Evolutionary conservation across 1,140 invertebrate species (phyloP), one percentile per base, ranked within the genome.

Genomic region (Heliconius congener): DNA sequence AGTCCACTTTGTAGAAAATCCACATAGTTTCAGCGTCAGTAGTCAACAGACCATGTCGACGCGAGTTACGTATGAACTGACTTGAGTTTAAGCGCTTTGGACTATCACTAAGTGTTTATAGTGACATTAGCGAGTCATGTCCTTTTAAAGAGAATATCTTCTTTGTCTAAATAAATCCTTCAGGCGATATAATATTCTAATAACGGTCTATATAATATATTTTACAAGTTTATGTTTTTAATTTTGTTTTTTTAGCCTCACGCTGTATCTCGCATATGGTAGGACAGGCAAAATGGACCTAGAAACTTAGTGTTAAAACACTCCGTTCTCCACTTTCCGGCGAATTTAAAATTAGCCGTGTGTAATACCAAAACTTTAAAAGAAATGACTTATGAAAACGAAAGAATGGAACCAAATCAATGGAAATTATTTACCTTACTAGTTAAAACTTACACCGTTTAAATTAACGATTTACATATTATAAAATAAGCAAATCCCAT

Each of bases 21-120:
- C 70, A 39, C 23, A 76, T 57, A 70, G 60, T 76, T 66, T 52
- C 50, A 76, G 34, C 74, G 74, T 50, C 23, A 23, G 23, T 23
- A 23, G 74, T 76, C 74, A 76, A 71, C 60, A 76, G 74, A 76
- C 9, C 57, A 13, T 66, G 60, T 30, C 60, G 23, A 27, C 60
- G 60, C 60, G 60, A 66, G 2, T 66, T 30, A 66, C 60, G 60
- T 66, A 3, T 30, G 27, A 27, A 66, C 9, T 5, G 60, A 30
- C 60, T 27, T 4, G 60, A 66, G 11, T 27, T 66, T 66, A 66
- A 66, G n/a, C 60, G 30, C 9, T 30, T 30, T 66, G 60, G 4
- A 66, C 60, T 66, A 66, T 30, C 60, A n/a, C 27, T 66, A 66
- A 66, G 60, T 27, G 16, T 66, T 66, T n/a, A 66, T 66, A 66